phyloP scores from a whole-genome alignment of 2,797 vertebrate genomes.

The Gymnoscopelus braueri region DNA sequence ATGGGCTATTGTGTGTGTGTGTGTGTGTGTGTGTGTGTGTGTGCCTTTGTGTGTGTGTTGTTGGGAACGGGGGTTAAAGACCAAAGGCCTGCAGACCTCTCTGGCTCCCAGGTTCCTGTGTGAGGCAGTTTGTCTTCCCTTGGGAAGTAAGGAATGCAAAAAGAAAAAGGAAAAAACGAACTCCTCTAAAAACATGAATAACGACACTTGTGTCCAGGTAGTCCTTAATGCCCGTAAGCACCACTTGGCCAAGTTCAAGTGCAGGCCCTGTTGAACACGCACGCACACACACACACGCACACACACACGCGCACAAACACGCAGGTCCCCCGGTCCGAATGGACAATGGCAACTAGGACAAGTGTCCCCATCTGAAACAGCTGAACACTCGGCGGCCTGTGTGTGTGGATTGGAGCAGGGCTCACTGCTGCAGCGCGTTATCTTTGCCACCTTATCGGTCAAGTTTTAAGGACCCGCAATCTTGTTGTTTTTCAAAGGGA shows the following conservation, averaged over 20 bases:
- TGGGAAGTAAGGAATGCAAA: constrained; percentile 69
- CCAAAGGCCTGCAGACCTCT: constrained; percentile 40
- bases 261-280: constrained; percentile 52
- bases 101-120: constrained; percentile 61
- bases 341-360: constrained; percentile 41
- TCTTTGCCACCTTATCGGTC: constrained; percentile 65
- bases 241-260: constrained; percentile 68
- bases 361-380: constrained; percentile 46
- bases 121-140: constrained; percentile 57
- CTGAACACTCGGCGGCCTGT: constrained; percentile 15
- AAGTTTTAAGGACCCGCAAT: constrained; percentile 67
- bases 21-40: constrained; percentile 33
- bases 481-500: constrained; percentile 75
- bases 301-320: constrained; percentile 16
- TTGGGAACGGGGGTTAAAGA: constrained; percentile 50
- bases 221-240: constrained; percentile 50
- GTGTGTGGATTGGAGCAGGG: too few species aligned
- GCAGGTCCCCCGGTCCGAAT: constrained; percentile 32
- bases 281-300: constrained; percentile 32
- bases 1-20: constrained; percentile 28
- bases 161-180: constrained; percentile 48
- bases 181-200: constrained; percentile 64
- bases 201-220: constrained; percentile 55
- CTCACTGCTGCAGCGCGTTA: constrained; percentile 44
- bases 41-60: constrained; percentile 27